These are phyloP conservation scores for Melitaea cinxia DNA, from an alignment of 1,140 invertebrate species.

Conservation along the genomic window DNA sequence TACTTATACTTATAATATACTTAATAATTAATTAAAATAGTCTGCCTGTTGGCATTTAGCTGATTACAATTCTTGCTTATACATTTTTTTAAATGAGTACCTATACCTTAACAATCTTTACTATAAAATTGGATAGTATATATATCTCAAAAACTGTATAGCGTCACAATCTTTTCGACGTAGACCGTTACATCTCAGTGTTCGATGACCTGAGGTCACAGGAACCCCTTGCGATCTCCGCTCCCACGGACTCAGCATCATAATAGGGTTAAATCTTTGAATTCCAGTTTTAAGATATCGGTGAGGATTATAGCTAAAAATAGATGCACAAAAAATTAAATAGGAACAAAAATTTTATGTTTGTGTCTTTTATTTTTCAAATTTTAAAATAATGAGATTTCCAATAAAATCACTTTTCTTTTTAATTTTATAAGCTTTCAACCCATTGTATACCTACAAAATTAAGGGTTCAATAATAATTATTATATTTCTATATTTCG, in stretches of 20 bases:
- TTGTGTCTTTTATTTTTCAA: no score
- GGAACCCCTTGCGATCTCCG: slow-evolving; percentile 53
- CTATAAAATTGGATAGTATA: background rate
- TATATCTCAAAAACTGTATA: background rate
- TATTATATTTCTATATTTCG: no score
- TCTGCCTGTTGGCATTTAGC: no score
- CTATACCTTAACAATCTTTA: background rate
- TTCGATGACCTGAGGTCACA: slow-evolving; percentile 54
- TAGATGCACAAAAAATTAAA: background rate
- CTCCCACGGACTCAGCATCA: slow-evolving; percentile 59
- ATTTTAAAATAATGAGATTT: no score
- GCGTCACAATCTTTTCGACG: background rate
- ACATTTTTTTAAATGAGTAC: no score
- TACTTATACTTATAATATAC: no score
- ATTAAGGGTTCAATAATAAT: no score
- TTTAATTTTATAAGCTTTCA: no score
- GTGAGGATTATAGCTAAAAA: background rate
- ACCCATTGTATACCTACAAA: no score
- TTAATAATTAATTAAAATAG: no score
- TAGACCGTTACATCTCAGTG: slow-evolving; percentile 8
- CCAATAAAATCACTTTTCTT: no score
- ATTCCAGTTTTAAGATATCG: slow-evolving; percentile 26
- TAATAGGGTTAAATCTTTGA: slow-evolving; percentile 34
- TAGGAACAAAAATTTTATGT: background rate
- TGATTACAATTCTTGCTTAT: no score